Conservation (phyloP, 2,797 vertebrate genomes). For the Peromyscus aztecus region DNA sequence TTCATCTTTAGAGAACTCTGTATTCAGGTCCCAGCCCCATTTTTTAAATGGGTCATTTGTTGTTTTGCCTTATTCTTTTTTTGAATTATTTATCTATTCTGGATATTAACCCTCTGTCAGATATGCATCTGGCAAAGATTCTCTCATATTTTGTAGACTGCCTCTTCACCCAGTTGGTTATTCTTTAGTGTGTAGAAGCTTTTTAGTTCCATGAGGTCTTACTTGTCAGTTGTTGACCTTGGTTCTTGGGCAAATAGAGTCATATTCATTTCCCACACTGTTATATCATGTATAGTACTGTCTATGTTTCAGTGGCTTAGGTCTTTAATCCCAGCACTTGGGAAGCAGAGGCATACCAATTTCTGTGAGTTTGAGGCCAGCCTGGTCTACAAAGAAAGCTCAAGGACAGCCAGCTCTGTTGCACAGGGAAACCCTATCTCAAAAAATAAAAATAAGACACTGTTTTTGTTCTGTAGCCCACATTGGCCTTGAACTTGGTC, state of each 20-base stretch:
- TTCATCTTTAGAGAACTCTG: too few species aligned
- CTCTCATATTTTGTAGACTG: too few species aligned
- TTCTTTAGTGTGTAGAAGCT: too few species aligned
- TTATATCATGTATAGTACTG: too few species aligned
- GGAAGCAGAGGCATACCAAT: not conserved
- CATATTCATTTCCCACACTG: too few species aligned
- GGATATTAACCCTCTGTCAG: too few species aligned
- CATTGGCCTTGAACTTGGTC: too few species aligned
- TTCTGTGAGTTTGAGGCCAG: not conserved
- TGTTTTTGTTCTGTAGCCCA: not conserved
- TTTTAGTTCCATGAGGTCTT: too few species aligned
- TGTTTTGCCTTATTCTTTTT: not conserved
- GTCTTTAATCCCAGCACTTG: not conserved
- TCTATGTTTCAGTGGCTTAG: not conserved
- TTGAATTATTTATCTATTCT: not conserved
- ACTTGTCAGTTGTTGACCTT: too few species aligned
- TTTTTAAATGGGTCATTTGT: not conserved
- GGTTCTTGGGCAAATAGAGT: too few species aligned
- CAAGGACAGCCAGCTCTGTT: not conserved
- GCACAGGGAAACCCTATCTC: not conserved
- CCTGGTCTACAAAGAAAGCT: not conserved
- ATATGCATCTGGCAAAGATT: too few species aligned
- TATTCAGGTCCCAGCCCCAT: not conserved
- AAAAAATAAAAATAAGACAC: not conserved
- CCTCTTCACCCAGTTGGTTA: too few species aligned